These are phyloP conservation scores for Corythornis vintsioides DNA, from an alignment of 2,113 vertebrate species.

Conservation along the genomic window DNA sequence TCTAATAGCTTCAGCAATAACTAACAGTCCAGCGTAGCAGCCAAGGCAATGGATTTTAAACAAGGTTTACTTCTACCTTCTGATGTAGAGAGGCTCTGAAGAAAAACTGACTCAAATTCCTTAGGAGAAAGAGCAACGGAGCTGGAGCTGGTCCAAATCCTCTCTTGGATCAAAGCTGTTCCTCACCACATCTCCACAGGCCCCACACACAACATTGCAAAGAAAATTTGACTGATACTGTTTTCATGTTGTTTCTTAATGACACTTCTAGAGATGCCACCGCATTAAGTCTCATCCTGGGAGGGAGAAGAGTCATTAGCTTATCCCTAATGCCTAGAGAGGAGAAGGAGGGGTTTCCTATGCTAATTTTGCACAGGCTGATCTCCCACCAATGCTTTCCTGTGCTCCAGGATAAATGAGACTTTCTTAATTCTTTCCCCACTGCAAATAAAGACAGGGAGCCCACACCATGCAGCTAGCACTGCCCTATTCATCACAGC, in stretches of 20 bases:
- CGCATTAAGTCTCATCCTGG: not conserved
- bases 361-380: not conserved
- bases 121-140: not conserved
- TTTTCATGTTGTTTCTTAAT: not conserved
- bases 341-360: not conserved
- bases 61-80: not conserved
- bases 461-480: not conserved
- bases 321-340: not conserved
- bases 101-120: conserved; percentile 11
- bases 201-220: fast-evolving
- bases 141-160: conserved; percentile 17
- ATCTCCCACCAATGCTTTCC: not conserved
- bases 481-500: not conserved
- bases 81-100: not conserved
- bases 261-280: not conserved
- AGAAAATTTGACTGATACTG: not conserved
- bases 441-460: conserved; percentile 27
- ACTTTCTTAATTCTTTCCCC: conserved; percentile 27
- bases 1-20: not conserved
- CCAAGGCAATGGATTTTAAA: not conserved
- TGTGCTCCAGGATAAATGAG: conserved; percentile 37
- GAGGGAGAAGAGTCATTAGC: conserved; percentile 47
- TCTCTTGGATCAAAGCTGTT: not conserved
- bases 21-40: not conserved
- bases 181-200: not conserved